These are phyloP conservation scores for Sinocyclocheilus rhinocerous DNA, from an alignment of 2,113 vertebrate species.

Conservation along the genomic window DNA sequence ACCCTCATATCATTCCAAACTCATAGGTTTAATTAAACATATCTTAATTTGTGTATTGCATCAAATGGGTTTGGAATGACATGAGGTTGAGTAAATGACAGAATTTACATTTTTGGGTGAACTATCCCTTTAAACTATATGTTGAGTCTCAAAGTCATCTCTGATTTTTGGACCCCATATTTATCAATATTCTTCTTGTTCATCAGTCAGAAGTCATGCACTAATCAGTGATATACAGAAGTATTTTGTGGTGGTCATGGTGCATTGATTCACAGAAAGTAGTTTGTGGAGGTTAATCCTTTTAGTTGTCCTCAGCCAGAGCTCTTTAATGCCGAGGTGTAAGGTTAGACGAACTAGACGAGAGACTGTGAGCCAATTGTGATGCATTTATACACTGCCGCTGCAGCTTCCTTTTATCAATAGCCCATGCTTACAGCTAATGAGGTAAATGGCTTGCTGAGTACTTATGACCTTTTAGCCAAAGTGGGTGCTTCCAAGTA, in stretches of 20 bases:
- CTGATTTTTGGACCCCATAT: no score
- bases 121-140: no score
- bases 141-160: no score
- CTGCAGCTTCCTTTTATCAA: slow-evolving; percentile 41
- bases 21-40: no score
- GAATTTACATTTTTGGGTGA: no score
- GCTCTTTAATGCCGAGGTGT: slow-evolving; percentile 36
- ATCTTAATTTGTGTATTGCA: no score
- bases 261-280: slow-evolving; percentile 36
- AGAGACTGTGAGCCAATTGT: slow-evolving; percentile 16
- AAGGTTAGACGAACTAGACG: slow-evolving; percentile 23
- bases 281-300: slow-evolving; percentile 52
- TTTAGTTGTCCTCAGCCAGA: slow-evolving; percentile 29
- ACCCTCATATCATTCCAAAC: no score
- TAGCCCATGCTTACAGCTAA: slow-evolving; percentile 36
- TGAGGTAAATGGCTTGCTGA: slow-evolving; percentile 28
- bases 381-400: slow-evolving; percentile 22
- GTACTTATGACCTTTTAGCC: slow-evolving; percentile 39
- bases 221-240: not conserved
- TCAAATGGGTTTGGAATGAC: no score
- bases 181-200: not conserved
- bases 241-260: not conserved
- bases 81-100: no score
- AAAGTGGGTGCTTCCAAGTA: slow-evolving; percentile 5
- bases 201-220: not conserved